Evolutionary conservation across 2,113 vertebrate species (phyloP), one percentile per base, ranked within the genome.

Genomic region (Chamaetylas fuelleborni): DNA sequence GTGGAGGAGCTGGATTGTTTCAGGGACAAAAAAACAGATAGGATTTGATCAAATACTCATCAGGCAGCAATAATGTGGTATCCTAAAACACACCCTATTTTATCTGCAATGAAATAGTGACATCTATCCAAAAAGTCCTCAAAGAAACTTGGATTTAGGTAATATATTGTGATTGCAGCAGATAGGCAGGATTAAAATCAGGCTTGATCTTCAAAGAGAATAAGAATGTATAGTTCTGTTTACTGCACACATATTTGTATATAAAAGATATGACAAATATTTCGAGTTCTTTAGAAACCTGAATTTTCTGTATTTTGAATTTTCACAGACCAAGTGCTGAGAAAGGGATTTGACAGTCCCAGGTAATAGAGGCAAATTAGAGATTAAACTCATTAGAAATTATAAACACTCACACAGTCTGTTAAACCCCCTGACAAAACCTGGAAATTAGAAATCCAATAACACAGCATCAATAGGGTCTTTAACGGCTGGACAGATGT

Each of bases 381-480:
- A 81, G 91, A 97, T 87, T 89, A 94, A 92, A 90, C 93, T 91
- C 93, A 92, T 94, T 90, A 94, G 93, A 95, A 97, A 97, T 97
- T 96, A 92, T 74, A 96, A 95, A 85, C 94, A 81, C 88, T 88
- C 90, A 40, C 93, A 79, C 43, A 97, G 92, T 91, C 88, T 50
- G 74, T 56, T 92, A 97, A 94, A 56, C 66, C 94, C 89, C 92
- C 84, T 80, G 92, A 93, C 85, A 29, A 91, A 96, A 97, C 96
- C 97, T 95, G 94, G 92, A 96, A 97, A 98, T 97, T 72, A 96
- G 95, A 98, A 98, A 97, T 97, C 96, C 96, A 97, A 97, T 95
- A 81, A 45, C 77, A 51, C 53, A 76, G 96, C 94, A 97, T 94
- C 95, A 66, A 90, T 51, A 81, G 71, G 96, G 95, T 90, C 97